phyloP scores from a whole-genome alignment of 2,113 vertebrate genomes.

The Steatornis caripensis region DNA sequence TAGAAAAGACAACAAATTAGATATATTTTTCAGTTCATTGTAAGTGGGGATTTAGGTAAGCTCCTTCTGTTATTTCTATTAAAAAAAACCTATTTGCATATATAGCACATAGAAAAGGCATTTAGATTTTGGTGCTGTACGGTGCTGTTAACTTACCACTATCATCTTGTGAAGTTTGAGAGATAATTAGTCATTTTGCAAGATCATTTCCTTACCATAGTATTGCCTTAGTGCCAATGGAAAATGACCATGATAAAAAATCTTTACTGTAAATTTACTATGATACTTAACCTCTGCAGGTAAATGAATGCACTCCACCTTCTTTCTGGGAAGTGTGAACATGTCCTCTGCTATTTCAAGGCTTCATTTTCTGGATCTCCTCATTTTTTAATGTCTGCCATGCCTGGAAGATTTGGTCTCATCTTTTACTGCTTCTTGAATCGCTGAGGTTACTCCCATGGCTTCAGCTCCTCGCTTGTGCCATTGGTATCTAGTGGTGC shows the following conservation, averaged over 20 bases:
- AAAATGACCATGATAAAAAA: neutral
- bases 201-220: neutral
- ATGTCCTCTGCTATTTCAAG: neutral
- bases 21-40: neutral
- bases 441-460: neutral
- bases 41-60: neutral
- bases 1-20: neutral
- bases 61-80: neutral
- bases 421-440: neutral
- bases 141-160: neutral
- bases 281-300: neutral
- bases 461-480: neutral
- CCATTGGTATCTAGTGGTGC: neutral
- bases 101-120: neutral
- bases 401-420: neutral
- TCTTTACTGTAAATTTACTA: neutral
- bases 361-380: neutral
- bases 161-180: neutral
- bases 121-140: neutral
- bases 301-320: neutral
- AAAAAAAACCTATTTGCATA: neutral
- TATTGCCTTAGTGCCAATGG: neutral
- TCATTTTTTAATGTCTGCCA: neutral
- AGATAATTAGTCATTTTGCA: neutral
- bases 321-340: neutral